Base-by-base conservation (phyloP, 2,797 vertebrate genomes). In the Todus mexicanus region DNA sequence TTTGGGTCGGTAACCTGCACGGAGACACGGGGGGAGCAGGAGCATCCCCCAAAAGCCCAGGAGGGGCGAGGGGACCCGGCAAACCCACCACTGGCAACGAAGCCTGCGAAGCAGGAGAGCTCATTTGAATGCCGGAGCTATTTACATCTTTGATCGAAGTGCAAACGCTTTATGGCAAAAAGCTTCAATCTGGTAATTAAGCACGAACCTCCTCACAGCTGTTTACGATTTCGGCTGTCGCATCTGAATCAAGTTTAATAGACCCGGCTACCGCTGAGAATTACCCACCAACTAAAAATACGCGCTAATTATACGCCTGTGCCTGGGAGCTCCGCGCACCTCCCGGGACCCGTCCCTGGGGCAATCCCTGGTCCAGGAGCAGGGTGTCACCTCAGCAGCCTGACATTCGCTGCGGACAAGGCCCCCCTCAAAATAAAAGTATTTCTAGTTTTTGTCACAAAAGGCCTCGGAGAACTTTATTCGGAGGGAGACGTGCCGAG, bases 171-270 rank as follows among this genome's bases (percentile, higher is more conserved):
- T 90, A 96, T 85, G 85, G 96, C 80, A 96, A 95, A 97, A 97
- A 88, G 31, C 97, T 97, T 97, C 96, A 97, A 96, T 97, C 96
- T 96, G 97, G 97, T 97, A 97, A 98, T 98, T 97, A 97, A 97
- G 97, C 89, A 94, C 69, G 95, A 96, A 98, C 96, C 96, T 97
- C 97, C 94, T 97, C 96, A 95, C 97, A 98, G 98, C 97, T 98
- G 97, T 97, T 98, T 97, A 97, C 98, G 97, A 97, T 97, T 97
- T 96, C 84, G 96, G 95, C 97, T 97, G 97, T 97, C 98, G 97
- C 91, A 82, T 97, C 95, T 95, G 97, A 97, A 97, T 97, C 97
- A 96, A 96, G 97, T 97, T 98, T 97, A 97, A 97, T 96, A 97
- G 97, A 95, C 72, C 89, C 96, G 95, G 96, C 95, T 84, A 97